Conservation (phyloP, 2,888 invertebrate species). For the Cataglyphis rosenhaueri region DNA sequence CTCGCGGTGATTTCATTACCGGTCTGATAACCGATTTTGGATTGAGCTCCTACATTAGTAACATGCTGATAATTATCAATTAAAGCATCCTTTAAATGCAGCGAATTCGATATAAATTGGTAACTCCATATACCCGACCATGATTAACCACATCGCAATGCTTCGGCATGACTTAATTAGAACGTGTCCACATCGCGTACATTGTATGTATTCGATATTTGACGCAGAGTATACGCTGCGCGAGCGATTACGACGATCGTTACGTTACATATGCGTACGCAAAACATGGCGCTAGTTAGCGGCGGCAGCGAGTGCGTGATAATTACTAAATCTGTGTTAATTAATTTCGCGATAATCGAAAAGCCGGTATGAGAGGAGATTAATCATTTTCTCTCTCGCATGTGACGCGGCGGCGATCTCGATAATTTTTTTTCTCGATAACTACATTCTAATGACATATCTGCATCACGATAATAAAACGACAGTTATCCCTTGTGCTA, state of each 20-base stretch:
- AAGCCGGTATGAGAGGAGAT: conserved; percentile 65
- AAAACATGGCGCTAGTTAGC: conserved; percentile 12
- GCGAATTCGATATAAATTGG: conserved; percentile 44
- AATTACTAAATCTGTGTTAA: conserved; percentile 74
- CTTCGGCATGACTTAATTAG: conserved; percentile 48
- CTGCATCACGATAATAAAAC: conserved; percentile 18
- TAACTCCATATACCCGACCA: conserved; percentile 40
- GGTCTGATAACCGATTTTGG: conserved; percentile 27
- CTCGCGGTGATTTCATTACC: background rate
- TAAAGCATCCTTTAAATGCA: conserved; percentile 45
- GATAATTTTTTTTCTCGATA: conserved; percentile 5
- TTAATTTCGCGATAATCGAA: conserved; percentile 76
- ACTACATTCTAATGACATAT: conserved; percentile 6
- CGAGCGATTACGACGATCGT: conserved; percentile 6
- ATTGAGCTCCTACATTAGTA: conserved; percentile 25
- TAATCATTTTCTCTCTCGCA: conserved; percentile 72
- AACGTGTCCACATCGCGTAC: conserved; percentile 6
- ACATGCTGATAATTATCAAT: conserved; percentile 47
- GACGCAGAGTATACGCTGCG: conserved; percentile 12
- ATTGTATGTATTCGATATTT: conserved; percentile 37
- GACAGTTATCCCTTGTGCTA: background rate
- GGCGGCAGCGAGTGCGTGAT: conserved; percentile 52
- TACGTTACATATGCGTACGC: conserved; percentile 7
- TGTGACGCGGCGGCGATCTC: background rate
- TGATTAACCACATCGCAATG: conserved; percentile 49